phyloP scores from a whole-genome alignment of 2,888 invertebrate species.

The Clivina fossor region DNA sequence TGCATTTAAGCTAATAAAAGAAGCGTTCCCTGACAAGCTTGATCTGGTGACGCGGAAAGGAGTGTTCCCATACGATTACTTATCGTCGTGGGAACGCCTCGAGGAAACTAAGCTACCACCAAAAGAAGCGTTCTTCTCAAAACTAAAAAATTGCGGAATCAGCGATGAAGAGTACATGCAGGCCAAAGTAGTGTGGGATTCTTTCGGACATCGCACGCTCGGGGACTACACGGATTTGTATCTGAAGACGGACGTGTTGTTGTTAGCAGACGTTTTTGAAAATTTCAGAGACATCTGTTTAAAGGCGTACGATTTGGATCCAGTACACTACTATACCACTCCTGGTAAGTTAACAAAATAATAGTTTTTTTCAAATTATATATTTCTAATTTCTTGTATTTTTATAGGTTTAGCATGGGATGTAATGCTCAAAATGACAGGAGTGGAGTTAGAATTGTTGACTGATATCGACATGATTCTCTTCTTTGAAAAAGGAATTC shows the following conservation, averaged over 20 bases:
- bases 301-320: conserved; percentile 42
- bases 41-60: conserved; percentile 3
- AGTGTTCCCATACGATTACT: conserved; percentile 9
- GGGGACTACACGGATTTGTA: conserved; percentile 43
- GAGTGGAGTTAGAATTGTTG: conserved; percentile 43
- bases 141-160: conserved; percentile 43
- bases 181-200: conserved; percentile 41
- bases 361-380: no score
- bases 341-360: no score
- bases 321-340: conserved; percentile 44
- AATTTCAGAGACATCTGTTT: conserved; percentile 43
- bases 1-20: not conserved
- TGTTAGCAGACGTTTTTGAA: conserved; percentile 45
- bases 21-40: not conserved
- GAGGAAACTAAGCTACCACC: not conserved
- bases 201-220: conserved; percentile 39
- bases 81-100: not conserved
- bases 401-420: no score
- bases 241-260: conserved; percentile 43
- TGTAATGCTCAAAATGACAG: conserved; percentile 44
- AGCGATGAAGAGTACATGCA: conserved; percentile 41
- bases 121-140: conserved; percentile 16
- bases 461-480: conserved; percentile 43
- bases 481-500: conserved; percentile 43
- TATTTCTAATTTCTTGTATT: no score